Evolutionary conservation across 2,888 invertebrate genomes (phyloP).

Genomic region (Dastarcus helophoroides): DNA sequence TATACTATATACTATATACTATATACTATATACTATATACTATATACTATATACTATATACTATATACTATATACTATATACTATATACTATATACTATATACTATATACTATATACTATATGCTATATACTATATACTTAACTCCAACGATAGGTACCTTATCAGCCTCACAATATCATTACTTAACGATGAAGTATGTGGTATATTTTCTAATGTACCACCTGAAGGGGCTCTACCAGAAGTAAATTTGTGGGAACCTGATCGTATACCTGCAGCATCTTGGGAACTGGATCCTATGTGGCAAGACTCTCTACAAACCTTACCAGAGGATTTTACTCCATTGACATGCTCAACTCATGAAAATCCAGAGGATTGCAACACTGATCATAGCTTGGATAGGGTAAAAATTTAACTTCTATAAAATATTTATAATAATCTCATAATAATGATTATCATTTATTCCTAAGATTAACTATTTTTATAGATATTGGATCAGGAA

Average conservation of each 20-base stretch:
- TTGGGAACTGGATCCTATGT: slow-evolving; percentile 39
- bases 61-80: too few species aligned
- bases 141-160: too few species aligned
- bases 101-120: too few species aligned
- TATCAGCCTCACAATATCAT: slow-evolving; percentile 32
- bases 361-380: slow-evolving; percentile 22
- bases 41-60: too few species aligned
- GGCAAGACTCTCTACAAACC: slow-evolving; percentile 34
- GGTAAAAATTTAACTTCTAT: slow-evolving; percentile 13
- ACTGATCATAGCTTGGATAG: slow-evolving; percentile 29
- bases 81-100: too few species aligned
- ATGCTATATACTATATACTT: too few species aligned
- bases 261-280: slow-evolving; percentile 28
- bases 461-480: slow-evolving; percentile 2
- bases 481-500: slow-evolving; percentile 36
- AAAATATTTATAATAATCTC: neutral
- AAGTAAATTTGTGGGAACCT: slow-evolving; percentile 26
- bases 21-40: too few species aligned
- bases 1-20: too few species aligned
- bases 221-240: slow-evolving; percentile 31
- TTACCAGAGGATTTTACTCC: slow-evolving; percentile 32
- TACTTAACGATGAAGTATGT: slow-evolving; percentile 36
- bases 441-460: neutral
- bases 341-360: slow-evolving; percentile 30
- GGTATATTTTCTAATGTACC: slow-evolving; percentile 33